These are phyloP conservation scores for Drepana falcataria DNA, from an alignment of 2,888 invertebrate species.

Conservation along the genomic window DNA sequence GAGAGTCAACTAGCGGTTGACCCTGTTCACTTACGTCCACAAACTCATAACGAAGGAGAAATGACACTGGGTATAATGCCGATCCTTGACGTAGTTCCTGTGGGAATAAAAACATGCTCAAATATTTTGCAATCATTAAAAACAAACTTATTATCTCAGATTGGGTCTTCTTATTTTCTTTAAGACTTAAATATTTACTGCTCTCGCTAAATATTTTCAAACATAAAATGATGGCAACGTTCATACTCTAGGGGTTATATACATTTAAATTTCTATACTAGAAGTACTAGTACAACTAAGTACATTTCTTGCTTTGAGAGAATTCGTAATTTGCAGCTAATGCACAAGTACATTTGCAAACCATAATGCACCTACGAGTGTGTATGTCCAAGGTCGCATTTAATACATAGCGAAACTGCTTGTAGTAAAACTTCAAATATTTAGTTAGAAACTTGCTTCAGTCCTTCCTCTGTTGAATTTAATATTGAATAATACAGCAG, in stretches of 20 bases:
- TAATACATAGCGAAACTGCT: constrained; percentile 32
- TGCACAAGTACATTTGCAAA: constrained; percentile 4
- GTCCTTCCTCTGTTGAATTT: constrained; percentile 68
- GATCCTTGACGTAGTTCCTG: constrained; percentile 86
- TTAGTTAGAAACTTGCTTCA: constrained; percentile 69
- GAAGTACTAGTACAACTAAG: neutral
- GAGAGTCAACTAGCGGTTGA: constrained; percentile 75
- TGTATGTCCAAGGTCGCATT: constrained; percentile 31
- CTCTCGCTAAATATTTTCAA: neutral
- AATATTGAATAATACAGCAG: constrained; percentile 76
- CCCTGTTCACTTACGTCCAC: constrained; percentile 86
- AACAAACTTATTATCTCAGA: constrained; percentile 1
- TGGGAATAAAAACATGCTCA: neutral
- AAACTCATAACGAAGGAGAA: constrained; percentile 89
- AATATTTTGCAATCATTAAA: constrained; percentile 7
- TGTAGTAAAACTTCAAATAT: constrained; percentile 69
- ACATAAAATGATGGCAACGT: neutral
- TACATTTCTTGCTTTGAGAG: neutral
- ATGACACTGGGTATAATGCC: constrained; percentile 86
- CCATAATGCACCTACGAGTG: constrained; percentile 14
- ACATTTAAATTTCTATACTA: neutral
- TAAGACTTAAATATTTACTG: neutral
- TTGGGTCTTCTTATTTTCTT: no score
- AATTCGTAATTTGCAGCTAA: constrained; percentile 2
- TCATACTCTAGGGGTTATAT: neutral